phyloP scores from a whole-genome alignment of 2,888 invertebrate genomes.

The Halictus quadricinctus region DNA sequence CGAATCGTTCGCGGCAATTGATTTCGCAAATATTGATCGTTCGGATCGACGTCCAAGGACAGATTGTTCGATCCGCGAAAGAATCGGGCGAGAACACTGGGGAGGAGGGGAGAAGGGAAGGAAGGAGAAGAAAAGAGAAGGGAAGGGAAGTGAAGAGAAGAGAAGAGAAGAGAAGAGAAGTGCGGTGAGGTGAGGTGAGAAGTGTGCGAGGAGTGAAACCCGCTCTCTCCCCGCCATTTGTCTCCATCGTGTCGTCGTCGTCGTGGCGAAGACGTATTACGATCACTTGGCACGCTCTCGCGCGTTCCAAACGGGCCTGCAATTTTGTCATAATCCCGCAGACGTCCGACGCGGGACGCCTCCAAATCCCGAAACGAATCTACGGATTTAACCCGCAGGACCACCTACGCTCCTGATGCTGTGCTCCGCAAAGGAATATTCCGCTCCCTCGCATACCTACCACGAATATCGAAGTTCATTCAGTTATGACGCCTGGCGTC shows the following conservation, averaged over 20 bases:
- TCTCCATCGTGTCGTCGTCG: constrained; percentile 60
- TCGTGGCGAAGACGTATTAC: constrained; percentile 66
- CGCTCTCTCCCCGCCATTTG: constrained; percentile 61
- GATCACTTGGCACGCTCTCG: constrained; percentile 49
- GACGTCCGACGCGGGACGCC: constrained; percentile 34
- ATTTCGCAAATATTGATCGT: constrained; percentile 74
- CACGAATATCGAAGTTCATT: not conserved
- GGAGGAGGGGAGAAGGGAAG: not conserved
- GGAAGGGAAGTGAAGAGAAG: not conserved
- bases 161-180: not conserved
- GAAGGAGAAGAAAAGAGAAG: not conserved
- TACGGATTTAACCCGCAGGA: constrained; percentile 46
- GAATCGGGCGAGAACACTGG: not conserved
- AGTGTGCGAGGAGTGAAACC: not conserved
- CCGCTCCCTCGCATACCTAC: not conserved
- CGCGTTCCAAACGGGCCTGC: constrained; percentile 42
- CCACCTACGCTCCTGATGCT: constrained; percentile 40
- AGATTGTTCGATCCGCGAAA: constrained; percentile 13
- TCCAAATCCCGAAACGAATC: constrained; percentile 40
- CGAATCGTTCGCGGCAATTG: constrained; percentile 63
- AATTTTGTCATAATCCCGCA: constrained; percentile 52
- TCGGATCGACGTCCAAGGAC: constrained; percentile 71
- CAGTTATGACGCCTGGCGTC: not conserved
- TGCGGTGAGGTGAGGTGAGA: not conserved
- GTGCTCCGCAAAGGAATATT: not conserved